Evolutionary conservation across 2,888 invertebrate genomes (phyloP), one percentile per base, ranked within the genome.

Genomic region (Parasteatoda lunata): DNA sequence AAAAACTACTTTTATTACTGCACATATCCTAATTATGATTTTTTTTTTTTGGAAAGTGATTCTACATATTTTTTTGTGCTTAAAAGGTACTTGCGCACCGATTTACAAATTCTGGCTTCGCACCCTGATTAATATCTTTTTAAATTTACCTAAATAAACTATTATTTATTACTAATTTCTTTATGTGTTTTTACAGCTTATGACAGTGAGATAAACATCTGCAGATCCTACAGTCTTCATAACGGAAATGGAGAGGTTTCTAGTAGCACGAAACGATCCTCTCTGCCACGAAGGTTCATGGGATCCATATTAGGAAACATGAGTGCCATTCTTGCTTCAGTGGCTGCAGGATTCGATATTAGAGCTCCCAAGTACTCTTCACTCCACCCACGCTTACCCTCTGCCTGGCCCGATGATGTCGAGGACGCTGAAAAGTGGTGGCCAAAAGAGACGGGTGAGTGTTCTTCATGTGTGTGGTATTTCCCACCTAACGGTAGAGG

Each of bases 331-430:
- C 93, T 98, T 91, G 97, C 97, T 3, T 96, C 97, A 47, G 96
- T 98, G 68, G 97, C 96, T 4, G 96, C 96, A 65, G 98, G 98
- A 0, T 97, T 96, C 91, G 98, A 98, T 93, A 95, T 98, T 80
- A 94, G 97, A 91, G 94, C 96, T 92, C 96, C 97, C 71, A 97
- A 97, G 91, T 94, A 96, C 77, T 95, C 96, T 90, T 95, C 96
- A 0, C 93, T 96, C 89, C 96, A 96, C 93, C 96, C 96, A 8
- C 94, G 95, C 85, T 92, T 96, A 84, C 95, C 96, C 91, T 95
- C 96, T 7, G 48, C 78, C 8, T 82, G 84, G 79, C 30, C 80
- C 54, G 89, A 85, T 73, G 87, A 84, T 48, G 88, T 89, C 51
- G 90, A 90, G 69, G 89, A 90, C 68, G 89, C 89, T 15, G 86